phyloP scores from a whole-genome alignment of 2,797 vertebrate genomes.

The Sebastes diploproa region DNA sequence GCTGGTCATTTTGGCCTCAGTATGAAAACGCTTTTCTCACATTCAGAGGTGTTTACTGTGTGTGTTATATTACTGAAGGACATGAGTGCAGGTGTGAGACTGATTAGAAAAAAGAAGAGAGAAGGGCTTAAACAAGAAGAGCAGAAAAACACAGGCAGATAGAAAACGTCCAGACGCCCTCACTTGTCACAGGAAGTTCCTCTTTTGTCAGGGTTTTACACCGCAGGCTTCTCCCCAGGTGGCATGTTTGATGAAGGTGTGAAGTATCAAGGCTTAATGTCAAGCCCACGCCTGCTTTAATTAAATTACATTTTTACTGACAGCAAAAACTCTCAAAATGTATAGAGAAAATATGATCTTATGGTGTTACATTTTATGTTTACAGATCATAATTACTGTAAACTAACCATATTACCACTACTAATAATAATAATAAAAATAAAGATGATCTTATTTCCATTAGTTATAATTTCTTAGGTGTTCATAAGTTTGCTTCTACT shows the following conservation, averaged over 20 bases:
- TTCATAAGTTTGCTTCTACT: too few species aligned
- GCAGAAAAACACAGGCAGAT: neutral
- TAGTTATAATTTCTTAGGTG: too few species aligned
- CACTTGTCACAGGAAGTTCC: constrained; percentile 54
- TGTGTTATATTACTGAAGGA: neutral
- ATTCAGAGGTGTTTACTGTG: too few species aligned
- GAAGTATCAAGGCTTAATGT: constrained; percentile 27
- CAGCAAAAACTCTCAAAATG: too few species aligned
- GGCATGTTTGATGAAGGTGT: constrained; percentile 54
- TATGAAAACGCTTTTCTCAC: too few species aligned
- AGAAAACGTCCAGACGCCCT: constrained; percentile 25
- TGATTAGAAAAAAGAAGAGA: neutral
- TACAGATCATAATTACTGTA: neutral
- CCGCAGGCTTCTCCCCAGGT: constrained; percentile 10
- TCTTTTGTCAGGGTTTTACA: constrained; percentile 27
- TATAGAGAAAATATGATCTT: neutral
- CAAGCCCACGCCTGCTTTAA: constrained; percentile 22
- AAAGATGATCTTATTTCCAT: neutral
- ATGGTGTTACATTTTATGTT: neutral
- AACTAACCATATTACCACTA: neutral
- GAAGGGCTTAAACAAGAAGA: neutral
- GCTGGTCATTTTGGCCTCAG: too few species aligned
- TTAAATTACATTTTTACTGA: neutral
- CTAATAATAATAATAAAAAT: neutral
- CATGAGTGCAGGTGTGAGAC: constrained; percentile 12